Evolutionary conservation across 2,113 vertebrate genomes (phyloP).

Genomic region (Onychostoma macrolepis): DNA sequence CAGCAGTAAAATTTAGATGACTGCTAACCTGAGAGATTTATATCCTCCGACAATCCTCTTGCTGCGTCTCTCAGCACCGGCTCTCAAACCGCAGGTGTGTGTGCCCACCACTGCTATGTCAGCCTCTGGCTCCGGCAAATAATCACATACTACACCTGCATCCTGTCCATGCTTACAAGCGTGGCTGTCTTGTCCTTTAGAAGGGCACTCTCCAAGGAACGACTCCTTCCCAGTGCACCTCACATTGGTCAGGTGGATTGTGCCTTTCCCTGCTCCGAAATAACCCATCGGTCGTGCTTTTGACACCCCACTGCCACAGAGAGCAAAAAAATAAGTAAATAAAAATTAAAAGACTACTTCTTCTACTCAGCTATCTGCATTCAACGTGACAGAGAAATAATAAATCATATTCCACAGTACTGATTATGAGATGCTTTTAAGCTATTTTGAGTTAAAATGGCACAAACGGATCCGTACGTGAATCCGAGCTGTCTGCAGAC

Average conservation of each 20-base stretch:
- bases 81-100: constrained; percentile 74
- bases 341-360: neutral
- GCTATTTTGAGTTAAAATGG: neutral
- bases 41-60: constrained; percentile 80
- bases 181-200: constrained; percentile 70
- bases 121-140: constrained; percentile 61
- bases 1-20: neutral
- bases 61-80: constrained; percentile 71
- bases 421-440: neutral
- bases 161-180: constrained; percentile 82
- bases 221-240: constrained; percentile 87
- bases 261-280: constrained; percentile 82
- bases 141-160: constrained; percentile 84
- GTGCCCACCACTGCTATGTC: constrained; percentile 50
- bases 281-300: constrained; percentile 80
- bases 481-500: constrained; percentile 82
- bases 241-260: constrained; percentile 83
- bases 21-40: constrained; percentile 68
- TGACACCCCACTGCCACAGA: constrained; percentile 76
- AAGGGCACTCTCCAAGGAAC: constrained; percentile 79
- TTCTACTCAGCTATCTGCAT: neutral
- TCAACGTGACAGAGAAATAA: neutral
- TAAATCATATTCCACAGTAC: neutral
- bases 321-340: constrained; percentile 44
- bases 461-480: constrained; percentile 62